Percentiles rank a stretch among this genome's conserved stretches.
Evolutionary conservation across 2,113 vertebrate genomes (phyloP).

Genomic region (Malurus alboscapulatus): DNA sequence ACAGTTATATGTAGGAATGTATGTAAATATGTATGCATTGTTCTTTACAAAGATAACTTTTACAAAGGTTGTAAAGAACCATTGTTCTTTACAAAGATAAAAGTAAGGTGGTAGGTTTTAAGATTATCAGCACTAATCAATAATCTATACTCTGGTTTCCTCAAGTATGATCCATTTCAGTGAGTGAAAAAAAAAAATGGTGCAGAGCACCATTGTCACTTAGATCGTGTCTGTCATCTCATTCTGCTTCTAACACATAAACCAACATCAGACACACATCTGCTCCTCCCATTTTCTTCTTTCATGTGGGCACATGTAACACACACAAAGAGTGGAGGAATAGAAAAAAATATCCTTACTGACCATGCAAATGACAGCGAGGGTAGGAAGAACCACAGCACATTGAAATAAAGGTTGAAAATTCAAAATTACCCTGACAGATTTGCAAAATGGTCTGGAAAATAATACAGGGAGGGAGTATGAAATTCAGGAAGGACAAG

Average conservation of each 20-base stretch:
- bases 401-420: not conserved
- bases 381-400: not conserved
- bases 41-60: not conserved
- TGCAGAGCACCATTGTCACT: not conserved
- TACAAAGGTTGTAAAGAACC: no score
- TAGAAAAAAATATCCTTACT: not conserved
- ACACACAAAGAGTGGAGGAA: not conserved
- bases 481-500: not conserved
- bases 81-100: not conserved
- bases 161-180: not conserved
- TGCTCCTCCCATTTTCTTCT: not conserved
- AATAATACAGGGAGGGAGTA: not conserved
- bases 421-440: conserved; percentile 2
- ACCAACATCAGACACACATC: not conserved
- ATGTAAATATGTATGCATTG: not conserved
- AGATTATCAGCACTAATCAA: not conserved
- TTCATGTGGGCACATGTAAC: not conserved
- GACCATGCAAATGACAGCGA: not conserved
- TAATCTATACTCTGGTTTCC: not conserved
- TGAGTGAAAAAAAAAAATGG: not conserved
- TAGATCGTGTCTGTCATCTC: not conserved
- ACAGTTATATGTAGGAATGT: not conserved
- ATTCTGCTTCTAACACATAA: not conserved
- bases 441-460: conserved; percentile 14
- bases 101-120: not conserved